Percentiles rank a stretch among this genome's conserved stretches.
Conservation (phyloP, 2,888 invertebrate genomes). For the Hirtodrosophila duncani region DNA sequence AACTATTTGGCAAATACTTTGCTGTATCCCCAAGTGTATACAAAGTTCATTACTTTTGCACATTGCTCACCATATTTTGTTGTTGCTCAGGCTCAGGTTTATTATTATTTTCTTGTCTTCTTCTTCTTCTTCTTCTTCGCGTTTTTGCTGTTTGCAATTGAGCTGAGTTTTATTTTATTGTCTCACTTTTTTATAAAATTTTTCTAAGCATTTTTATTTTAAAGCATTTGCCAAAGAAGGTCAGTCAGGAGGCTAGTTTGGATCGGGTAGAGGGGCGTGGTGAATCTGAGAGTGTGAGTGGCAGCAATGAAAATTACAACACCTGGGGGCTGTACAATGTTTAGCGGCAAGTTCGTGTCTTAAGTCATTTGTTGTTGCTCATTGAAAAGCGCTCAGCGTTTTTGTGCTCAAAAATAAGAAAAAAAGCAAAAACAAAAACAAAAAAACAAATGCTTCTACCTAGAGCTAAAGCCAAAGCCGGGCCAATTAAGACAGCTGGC, state of each 20-base stretch:
- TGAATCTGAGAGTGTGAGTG: conserved; percentile 10
- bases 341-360: conserved; percentile 68
- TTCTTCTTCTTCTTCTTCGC: background rate
- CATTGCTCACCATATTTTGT: conserved; percentile 15
- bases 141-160: background rate
- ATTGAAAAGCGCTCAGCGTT: conserved; percentile 12
- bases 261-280: background rate
- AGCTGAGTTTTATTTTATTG: conserved; percentile 16
- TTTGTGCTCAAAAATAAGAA: conserved; percentile 23
- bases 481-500: conserved; percentile 30
- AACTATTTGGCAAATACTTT: too few species aligned
- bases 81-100: conserved; percentile 51
- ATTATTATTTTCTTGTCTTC: conserved; percentile 23
- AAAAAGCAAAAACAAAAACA: too few species aligned
- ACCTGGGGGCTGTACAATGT: conserved; percentile 32
- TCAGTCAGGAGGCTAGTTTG: conserved; percentile 30
- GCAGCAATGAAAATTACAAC: conserved; percentile 45
- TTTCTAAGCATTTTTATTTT: conserved; percentile 18
- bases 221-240: conserved; percentile 44
- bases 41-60: too few species aligned
- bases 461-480: conserved; percentile 5
- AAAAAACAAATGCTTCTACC: background rate
- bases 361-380: conserved; percentile 62
- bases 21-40: too few species aligned
- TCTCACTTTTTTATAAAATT: conserved; percentile 8